phyloP scores from a whole-genome alignment of 1,140 invertebrate genomes.

The Proctacanthus coquilletti region DNA sequence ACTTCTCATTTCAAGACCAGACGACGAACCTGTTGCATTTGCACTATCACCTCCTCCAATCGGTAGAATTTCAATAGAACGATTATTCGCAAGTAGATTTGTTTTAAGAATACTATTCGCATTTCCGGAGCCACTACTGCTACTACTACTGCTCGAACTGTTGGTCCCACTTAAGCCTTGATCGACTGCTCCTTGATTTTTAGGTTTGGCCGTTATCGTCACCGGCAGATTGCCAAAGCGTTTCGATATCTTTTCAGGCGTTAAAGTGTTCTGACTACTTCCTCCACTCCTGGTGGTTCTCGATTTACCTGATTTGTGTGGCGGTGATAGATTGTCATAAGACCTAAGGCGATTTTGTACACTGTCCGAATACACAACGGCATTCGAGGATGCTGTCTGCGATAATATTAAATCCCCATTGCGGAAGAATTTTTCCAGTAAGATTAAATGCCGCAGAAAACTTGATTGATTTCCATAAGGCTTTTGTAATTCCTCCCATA shows the following conservation, averaged over 20 bases:
- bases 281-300: too few species aligned
- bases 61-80: background rate
- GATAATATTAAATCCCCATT: slow-evolving; percentile 58
- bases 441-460: slow-evolving; percentile 61
- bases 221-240: background rate
- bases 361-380: slow-evolving; percentile 58
- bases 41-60: too few species aligned
- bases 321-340: slow-evolving; percentile 43
- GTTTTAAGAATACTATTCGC: background rate
- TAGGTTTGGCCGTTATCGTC: background rate
- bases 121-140: too few species aligned
- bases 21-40: too few species aligned
- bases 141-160: too few species aligned
- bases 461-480: slow-evolving; percentile 74
- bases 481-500: slow-evolving; percentile 66
- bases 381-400: slow-evolving; percentile 52
- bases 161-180: too few species aligned
- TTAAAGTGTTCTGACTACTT: background rate
- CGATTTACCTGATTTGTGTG: slow-evolving; percentile 10
- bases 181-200: too few species aligned
- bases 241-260: background rate
- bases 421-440: slow-evolving; percentile 65
- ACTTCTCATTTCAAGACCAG: too few species aligned
- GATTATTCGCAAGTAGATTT: background rate
- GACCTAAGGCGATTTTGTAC: slow-evolving; percentile 60